These are phyloP conservation scores for Archips xylosteana DNA, from an alignment of 2,888 invertebrate species.

Conservation along the genomic window DNA sequence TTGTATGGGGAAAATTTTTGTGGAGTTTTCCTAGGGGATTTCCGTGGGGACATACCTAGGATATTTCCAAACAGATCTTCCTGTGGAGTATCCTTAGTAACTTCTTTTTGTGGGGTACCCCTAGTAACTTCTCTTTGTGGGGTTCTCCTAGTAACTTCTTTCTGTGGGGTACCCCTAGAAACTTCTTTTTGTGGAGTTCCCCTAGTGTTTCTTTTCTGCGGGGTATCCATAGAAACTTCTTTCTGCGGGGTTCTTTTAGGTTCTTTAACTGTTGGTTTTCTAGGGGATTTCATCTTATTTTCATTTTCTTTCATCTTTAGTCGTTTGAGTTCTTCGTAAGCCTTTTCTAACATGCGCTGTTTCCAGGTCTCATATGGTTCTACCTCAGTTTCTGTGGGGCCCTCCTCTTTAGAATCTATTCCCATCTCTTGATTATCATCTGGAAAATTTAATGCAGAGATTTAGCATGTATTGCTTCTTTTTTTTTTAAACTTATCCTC, in stretches of 20 bases:
- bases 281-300: conserved; percentile 24
- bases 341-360: conserved; percentile 81
- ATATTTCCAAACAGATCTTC: conserved; percentile 12
- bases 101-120: not conserved
- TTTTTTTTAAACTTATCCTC: no score
- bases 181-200: not conserved
- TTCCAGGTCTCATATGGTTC: conserved; percentile 88
- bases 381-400: conserved; percentile 56
- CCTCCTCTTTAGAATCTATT: conserved; percentile 56
- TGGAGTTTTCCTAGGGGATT: conserved; percentile 69
- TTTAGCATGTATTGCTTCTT: no score
- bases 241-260: not conserved
- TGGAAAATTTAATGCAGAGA: conserved; percentile 44
- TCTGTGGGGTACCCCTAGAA: not conserved
- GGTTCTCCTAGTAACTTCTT: not conserved
- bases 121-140: conserved; percentile 2
- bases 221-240: not conserved
- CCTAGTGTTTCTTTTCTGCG: no score
- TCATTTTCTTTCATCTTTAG: conserved; percentile 51
- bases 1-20: conserved; percentile 72
- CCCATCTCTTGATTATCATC: conserved; percentile 63
- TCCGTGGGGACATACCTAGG: conserved; percentile 54
- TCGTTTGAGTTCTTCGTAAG: conserved; percentile 68
- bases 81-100: not conserved
- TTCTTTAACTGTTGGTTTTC: conserved; percentile 32